Conservation (phyloP, 2,888 invertebrate species). For the Sinodicranocentrus sp. region DNA sequence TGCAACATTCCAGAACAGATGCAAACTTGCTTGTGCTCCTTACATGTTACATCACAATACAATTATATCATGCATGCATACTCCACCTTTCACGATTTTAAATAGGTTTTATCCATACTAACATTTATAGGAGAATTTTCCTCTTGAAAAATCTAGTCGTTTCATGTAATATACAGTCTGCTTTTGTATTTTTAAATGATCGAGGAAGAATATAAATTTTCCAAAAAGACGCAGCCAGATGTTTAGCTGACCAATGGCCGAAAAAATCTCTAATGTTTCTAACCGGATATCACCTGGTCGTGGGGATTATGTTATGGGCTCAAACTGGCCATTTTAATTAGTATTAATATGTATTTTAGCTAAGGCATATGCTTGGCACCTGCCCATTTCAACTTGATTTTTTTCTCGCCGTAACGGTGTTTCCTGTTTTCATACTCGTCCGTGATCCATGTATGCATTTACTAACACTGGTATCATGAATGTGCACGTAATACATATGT, state of each 20-base stretch:
- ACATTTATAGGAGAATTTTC: no score
- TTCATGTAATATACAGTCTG: no score
- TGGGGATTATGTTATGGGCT: background rate
- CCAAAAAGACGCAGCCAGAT: background rate
- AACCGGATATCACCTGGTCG: slow-evolving; percentile 20
- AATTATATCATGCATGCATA: background rate
- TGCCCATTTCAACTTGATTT: slow-evolving; percentile 9
- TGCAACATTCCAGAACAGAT: slow-evolving; percentile 31
- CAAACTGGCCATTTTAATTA: background rate
- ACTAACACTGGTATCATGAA: no score
- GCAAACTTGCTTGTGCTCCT: background rate
- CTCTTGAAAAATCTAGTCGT: no score
- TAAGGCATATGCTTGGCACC: background rate
- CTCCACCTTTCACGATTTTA: no score
- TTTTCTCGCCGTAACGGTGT: background rate
- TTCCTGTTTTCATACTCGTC: background rate
- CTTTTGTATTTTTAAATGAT: no score
- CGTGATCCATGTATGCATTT: background rate
- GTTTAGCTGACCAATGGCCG: background rate
- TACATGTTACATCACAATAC: background rate
- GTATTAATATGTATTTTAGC: background rate
- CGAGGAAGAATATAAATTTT: no score
- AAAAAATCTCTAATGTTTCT: background rate
- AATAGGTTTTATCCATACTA: no score
- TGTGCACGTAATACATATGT: no score